Evolutionary conservation across 2,797 vertebrate species (phyloP), one percentile per base, ranked within the genome.

Genomic region (Thaleichthys pacificus): DNA sequence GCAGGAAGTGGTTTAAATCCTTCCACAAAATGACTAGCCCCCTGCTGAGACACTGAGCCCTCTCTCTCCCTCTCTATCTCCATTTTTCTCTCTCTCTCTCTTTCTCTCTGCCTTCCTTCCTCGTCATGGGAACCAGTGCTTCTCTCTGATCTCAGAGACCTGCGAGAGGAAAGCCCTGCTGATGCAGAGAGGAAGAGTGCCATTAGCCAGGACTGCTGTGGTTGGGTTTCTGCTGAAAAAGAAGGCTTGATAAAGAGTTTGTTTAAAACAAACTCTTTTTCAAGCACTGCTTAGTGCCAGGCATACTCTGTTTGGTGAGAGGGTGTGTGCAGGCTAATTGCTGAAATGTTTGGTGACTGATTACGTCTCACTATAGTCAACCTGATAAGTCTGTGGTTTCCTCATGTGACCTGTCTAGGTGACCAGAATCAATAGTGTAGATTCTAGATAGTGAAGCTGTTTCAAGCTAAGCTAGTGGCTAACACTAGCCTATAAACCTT

Each of bases 121-220:
- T 66, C 69, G 11, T 73, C 83, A 75, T 77, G 78, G 76, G 70
- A 84, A 79, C 61, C 15, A 12, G 57, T 67, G 57, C 32, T 49
- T 28, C 11, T 24, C 22, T 14, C 26, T 72, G 22, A 21, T 72
- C 74, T 49, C 30, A 62, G 8, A 62, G 58, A 69, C 69, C 68
- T 74, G 24, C 26, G 66, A 49, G 76, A 64, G 24, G 57, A 69
- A 68, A 61, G 68, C 60, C 30, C 68, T 64, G 24, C 66, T 72
- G 61, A 26, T 61, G 69, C 72, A n/a, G 19, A 19, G 62, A 70
- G 30, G 30, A 66, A 72, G 15, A 72, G 51, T 56, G 51, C 51
- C 19, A 56, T 17, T 17, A 56, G 6, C 51, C 51, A 5, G 15
- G 51, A 56, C 15, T n/a, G 51, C 19, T n/a, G 51, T 17, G 51